A percentile compares a stretch with the other conserved stretches of the same genome.
phyloP scores from a whole-genome alignment of 2,113 vertebrate species.

The Lutjanus erythropterus region DNA sequence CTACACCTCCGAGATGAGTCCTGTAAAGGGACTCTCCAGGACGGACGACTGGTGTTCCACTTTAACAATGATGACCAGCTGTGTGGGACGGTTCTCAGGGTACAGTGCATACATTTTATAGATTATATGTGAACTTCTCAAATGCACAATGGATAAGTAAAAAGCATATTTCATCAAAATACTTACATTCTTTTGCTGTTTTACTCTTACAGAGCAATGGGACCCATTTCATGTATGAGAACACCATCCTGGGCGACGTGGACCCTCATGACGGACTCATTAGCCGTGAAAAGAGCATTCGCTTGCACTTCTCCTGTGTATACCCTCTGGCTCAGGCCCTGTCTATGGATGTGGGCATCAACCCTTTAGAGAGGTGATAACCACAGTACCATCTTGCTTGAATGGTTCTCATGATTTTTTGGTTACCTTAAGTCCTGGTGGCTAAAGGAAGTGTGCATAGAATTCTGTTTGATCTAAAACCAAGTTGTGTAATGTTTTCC shows the following conservation, averaged over 20 bases:
- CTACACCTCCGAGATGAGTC: conserved; percentile 72
- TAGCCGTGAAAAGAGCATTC: conserved; percentile 50
- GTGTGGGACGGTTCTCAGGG: conserved; percentile 75
- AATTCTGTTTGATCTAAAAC: too few species aligned
- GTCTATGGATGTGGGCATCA: conserved; percentile 60
- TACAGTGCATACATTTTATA: conserved; percentile 19
- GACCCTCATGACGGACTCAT: conserved; percentile 44
- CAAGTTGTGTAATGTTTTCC: conserved; percentile 16
- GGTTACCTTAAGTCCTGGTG: too few species aligned
- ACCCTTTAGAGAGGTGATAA: conserved; percentile 74
- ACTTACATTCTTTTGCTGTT: too few species aligned
- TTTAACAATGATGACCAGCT: conserved; percentile 61
- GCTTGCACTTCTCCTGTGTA: conserved; percentile 52
- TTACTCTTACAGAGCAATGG: conserved; percentile 71
- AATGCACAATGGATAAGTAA: too few species aligned
- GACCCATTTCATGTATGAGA: conserved; percentile 72
- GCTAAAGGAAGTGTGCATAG: too few species aligned
- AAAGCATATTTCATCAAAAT: neutral
- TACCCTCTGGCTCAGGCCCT: conserved; percentile 62
- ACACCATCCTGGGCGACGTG: conserved; percentile 43
- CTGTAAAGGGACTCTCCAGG: conserved; percentile 65
- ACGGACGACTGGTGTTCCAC: conserved; percentile 71
- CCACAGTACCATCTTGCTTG: too few species aligned
- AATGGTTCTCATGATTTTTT: too few species aligned
- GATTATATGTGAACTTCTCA: too few species aligned